Conservation (phyloP, 2,888 invertebrate genomes). For the Cataglyphis livida region DNA sequence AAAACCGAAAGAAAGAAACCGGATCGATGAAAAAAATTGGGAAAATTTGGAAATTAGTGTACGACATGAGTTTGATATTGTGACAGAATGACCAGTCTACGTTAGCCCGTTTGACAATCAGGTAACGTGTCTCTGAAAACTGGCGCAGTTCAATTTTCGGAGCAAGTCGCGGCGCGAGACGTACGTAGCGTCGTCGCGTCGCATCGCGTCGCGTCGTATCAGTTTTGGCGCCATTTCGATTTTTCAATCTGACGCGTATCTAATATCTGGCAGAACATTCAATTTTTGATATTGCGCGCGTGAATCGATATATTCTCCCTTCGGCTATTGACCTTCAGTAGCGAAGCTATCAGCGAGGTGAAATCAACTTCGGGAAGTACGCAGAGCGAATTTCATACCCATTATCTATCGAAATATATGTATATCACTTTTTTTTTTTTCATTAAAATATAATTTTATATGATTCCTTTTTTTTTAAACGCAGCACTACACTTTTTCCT, state of each 20-base stretch:
- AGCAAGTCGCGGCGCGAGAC: not conserved
- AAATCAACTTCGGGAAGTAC: conserved; percentile 6
- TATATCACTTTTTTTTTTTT: not conserved
- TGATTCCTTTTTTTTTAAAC: not conserved
- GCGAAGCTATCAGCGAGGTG: conserved; percentile 1
- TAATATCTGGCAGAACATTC: not conserved
- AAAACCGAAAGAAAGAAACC: not conserved
- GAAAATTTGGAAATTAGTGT: not conserved
- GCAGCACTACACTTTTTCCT: not conserved
- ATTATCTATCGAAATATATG: not conserved
- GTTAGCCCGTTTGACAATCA: not conserved
- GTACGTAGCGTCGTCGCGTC: not conserved
- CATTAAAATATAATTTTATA: not conserved
- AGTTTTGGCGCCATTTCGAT: conserved; percentile 45
- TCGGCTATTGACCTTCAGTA: not conserved
- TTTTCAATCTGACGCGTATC: not conserved
- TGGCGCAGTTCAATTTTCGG: not conserved
- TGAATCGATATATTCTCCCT: conserved; percentile 43
- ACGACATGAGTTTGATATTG: not conserved
- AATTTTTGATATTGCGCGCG: conserved; percentile 34
- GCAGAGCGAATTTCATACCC: not conserved
- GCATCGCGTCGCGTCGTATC: not conserved
- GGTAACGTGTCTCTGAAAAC: not conserved
- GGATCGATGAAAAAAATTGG: not conserved
- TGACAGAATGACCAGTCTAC: not conserved